Conservation (phyloP, 2,113 vertebrate species). For the Corydoras maculifer region DNA sequence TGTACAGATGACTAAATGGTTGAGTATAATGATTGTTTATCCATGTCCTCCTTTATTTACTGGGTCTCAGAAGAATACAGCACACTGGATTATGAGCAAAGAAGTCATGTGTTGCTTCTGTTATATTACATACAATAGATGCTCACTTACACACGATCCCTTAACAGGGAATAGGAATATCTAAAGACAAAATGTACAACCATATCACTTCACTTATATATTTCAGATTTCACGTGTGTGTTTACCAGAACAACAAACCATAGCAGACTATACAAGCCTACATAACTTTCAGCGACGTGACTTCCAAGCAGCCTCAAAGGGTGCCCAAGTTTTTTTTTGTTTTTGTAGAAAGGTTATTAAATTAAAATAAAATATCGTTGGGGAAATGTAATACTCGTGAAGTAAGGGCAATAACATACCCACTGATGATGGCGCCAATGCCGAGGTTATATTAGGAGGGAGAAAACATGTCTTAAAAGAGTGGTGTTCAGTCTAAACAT, state of each 20-base stretch:
- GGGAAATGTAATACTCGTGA: background rate
- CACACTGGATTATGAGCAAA: conserved; percentile 10
- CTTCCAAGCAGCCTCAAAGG: background rate
- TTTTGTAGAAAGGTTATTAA: background rate
- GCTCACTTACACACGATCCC: background rate
- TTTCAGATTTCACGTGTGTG: conserved; percentile 17
- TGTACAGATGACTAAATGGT: background rate
- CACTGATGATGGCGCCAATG: background rate
- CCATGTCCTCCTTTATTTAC: conserved; percentile 3
- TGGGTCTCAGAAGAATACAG: conserved; percentile 2
- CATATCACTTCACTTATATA: conserved; percentile 9
- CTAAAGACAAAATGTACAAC: conserved; percentile 23
- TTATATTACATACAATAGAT: conserved; percentile 10
- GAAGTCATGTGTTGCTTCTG: background rate
- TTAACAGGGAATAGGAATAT: conserved; percentile 21
- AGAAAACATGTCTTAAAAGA: conserved; percentile 11
- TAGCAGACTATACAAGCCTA: conserved; percentile 33
- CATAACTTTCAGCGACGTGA: conserved; percentile 28
- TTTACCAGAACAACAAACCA: conserved; percentile 31
- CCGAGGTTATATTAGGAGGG: background rate
- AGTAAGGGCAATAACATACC: background rate
- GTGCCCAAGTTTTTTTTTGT: background rate
- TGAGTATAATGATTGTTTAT: conserved; percentile 1
- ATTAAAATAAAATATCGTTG: background rate
- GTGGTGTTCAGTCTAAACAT: conserved; percentile 21